Evolutionary conservation across 2,888 invertebrate species (phyloP).

Genomic region (Limnephilus auricula): DNA sequence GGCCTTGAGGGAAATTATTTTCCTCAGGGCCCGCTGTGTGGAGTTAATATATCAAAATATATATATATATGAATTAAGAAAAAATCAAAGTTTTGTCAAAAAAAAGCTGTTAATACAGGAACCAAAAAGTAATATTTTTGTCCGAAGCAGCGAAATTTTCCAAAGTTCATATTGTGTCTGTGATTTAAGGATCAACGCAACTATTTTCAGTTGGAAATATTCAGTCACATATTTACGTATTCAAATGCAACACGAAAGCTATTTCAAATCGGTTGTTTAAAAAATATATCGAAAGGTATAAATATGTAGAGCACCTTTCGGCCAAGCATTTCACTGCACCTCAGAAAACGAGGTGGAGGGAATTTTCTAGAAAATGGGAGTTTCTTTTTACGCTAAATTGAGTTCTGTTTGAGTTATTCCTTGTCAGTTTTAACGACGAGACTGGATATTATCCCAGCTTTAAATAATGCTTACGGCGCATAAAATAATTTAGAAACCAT

Average conservation of each 20-base stretch:
- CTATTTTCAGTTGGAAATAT: too few species aligned
- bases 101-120: too few species aligned
- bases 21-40: too few species aligned
- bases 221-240: too few species aligned
- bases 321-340: constrained; percentile 16
- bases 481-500: constrained; percentile 49
- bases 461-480: constrained; percentile 41
- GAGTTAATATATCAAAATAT: too few species aligned
- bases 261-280: not conserved
- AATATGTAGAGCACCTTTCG: constrained; percentile 16
- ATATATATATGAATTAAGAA: too few species aligned
- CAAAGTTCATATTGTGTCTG: too few species aligned
- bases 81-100: too few species aligned
- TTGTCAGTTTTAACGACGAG: constrained; percentile 79
- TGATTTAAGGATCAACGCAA: too few species aligned
- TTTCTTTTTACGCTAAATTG: constrained; percentile 79
- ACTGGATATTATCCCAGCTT: constrained; percentile 63
- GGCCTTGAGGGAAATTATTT: too few species aligned
- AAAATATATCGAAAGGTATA: not conserved
- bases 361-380: constrained; percentile 70
- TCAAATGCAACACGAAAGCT: not conserved
- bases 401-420: constrained; percentile 79
- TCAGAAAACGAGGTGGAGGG: constrained; percentile 57
- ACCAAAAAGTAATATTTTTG: too few species aligned
- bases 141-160: too few species aligned